Evolutionary conservation across 2,797 vertebrate species (phyloP).

Genomic region (Botia almorhae): DNA sequence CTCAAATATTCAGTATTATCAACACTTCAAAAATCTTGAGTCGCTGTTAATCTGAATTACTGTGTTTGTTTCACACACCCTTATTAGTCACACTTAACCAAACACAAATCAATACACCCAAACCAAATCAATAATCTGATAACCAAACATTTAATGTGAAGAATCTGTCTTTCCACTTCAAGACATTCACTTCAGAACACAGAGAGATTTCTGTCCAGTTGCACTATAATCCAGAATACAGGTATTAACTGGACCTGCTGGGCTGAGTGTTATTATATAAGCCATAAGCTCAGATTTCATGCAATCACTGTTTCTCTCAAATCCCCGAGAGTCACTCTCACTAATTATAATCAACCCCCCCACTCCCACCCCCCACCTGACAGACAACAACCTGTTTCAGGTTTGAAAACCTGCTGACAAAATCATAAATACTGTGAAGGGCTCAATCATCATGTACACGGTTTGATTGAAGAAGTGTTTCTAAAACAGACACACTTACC

Average conservation of each 20-base stretch:
- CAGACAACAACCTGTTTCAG: slow-evolving; percentile 22
- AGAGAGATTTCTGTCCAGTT: slow-evolving; percentile 30
- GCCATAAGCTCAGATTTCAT: slow-evolving; percentile 59
- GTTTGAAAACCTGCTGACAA: slow-evolving; percentile 21
- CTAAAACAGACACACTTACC: slow-evolving; percentile 73
- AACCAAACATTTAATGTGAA: background rate
- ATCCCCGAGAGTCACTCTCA: slow-evolving; percentile 57
- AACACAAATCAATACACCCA: slow-evolving; percentile 14
- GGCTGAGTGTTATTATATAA: slow-evolving; percentile 46
- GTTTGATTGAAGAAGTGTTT: slow-evolving; percentile 41
- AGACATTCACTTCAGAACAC: slow-evolving; percentile 18
- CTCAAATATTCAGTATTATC: slow-evolving; percentile 51
- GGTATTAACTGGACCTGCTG: slow-evolving; percentile 51
- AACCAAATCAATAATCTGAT: no score
- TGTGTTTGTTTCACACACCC: background rate
- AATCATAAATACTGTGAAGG: slow-evolving; percentile 39
- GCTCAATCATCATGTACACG: background rate
- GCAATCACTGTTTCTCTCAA: slow-evolving; percentile 55
- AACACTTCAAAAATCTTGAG: background rate
- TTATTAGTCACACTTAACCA: background rate
- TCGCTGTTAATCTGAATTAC: background rate
- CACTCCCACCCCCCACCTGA: slow-evolving; percentile 13
- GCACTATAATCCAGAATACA: slow-evolving; percentile 23
- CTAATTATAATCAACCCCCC: slow-evolving; percentile 59
- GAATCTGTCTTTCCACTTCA: background rate